Conservation (phyloP, 2,888 invertebrate species). For the Nasonia oneida region DNA sequence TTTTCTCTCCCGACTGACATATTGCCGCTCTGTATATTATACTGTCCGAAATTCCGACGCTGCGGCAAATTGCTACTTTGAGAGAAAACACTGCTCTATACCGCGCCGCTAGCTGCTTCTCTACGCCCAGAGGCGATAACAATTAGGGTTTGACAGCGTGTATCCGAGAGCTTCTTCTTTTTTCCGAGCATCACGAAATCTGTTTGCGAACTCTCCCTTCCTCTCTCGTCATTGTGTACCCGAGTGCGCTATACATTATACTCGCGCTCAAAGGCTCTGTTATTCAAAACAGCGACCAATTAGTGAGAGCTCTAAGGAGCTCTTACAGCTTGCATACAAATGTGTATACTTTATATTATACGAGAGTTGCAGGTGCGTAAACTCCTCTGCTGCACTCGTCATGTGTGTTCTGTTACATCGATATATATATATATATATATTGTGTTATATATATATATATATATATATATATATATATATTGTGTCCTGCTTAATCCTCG, state of each 20-base stretch:
- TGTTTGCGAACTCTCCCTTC: neutral
- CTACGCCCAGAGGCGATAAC: neutral
- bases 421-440: neutral
- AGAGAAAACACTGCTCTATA: neutral
- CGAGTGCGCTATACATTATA: neutral
- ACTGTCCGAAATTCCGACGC: slow-evolving; percentile 22
- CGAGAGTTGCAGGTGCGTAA: neutral
- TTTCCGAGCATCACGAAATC: slow-evolving; percentile 23
- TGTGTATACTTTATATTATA: neutral
- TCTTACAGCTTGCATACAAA: neutral
- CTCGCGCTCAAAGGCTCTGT: slow-evolving; percentile 21
- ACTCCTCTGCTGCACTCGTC: neutral
- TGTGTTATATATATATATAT: neutral
- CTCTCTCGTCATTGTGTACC: neutral
- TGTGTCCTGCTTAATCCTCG: neutral
- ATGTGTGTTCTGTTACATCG: neutral
- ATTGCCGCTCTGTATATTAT: neutral
- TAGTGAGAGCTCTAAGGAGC: slow-evolving; percentile 27
- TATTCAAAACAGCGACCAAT: slow-evolving; percentile 55
- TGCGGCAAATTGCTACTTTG: slow-evolving; percentile 38
- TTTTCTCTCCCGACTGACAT: neutral
- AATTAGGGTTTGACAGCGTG: slow-evolving; percentile 29
- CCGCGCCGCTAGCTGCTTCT: neutral
- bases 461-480: neutral
- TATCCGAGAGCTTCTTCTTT: neutral